Evolutionary conservation across 1,140 invertebrate species (phyloP).

Genomic region (Frieseomelitta varia): DNA sequence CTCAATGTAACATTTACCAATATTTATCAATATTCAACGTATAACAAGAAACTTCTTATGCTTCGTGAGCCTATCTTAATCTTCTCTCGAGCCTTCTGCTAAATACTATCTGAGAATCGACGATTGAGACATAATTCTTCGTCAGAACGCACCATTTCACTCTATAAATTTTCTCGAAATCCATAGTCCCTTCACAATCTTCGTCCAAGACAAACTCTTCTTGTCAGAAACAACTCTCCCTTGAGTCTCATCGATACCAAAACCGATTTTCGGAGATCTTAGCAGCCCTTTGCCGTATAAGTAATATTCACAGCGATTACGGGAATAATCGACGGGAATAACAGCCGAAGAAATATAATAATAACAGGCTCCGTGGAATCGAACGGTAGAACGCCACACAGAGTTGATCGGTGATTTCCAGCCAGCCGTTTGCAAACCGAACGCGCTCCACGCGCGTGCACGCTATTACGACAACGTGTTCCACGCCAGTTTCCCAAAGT

Average conservation of each 20-base stretch:
- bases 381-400: not conserved
- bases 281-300: not conserved
- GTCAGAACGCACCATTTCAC: too few relatives aligned
- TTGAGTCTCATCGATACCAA: not conserved
- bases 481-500: constrained; percentile 16
- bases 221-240: too few relatives aligned
- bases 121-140: too few relatives aligned
- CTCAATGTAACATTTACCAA: too few relatives aligned
- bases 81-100: too few relatives aligned
- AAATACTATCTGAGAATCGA: too few relatives aligned
- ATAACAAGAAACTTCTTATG: too few relatives aligned
- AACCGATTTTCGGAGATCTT: not conserved
- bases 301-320: not conserved
- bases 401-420: not conserved
- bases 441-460: not conserved
- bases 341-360: constrained; percentile 3
- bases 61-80: too few relatives aligned
- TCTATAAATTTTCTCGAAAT: too few relatives aligned
- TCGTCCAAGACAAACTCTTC: too few relatives aligned
- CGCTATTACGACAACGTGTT: constrained; percentile 17
- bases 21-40: too few relatives aligned
- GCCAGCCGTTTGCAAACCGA: not conserved
- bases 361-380: not conserved
- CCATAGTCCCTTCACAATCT: too few relatives aligned
- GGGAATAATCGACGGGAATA: not conserved